A percentile compares a stretch with the other conserved stretches of the same genome.
These are phyloP conservation scores for Ditylenchus dipsaci DNA, from an alignment of 1,140 invertebrate genomes.

Conservation along the genomic window DNA sequence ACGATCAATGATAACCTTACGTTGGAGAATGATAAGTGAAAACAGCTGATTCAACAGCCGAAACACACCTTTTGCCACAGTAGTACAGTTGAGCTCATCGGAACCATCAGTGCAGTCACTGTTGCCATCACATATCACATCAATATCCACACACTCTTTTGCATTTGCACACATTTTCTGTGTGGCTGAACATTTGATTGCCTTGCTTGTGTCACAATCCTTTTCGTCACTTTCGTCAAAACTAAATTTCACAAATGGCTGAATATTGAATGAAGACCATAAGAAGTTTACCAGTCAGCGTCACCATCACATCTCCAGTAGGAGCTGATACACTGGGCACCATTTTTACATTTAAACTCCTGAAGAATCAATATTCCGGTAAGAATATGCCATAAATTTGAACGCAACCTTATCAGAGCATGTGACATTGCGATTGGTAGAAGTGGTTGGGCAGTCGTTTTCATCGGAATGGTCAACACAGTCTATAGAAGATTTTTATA, in stretches of 20 bases:
- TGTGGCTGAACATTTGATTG: slow-evolving; percentile 5
- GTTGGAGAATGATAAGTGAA: slow-evolving; percentile 8
- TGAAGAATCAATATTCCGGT: slow-evolving; percentile 25
- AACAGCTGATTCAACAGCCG: not conserved
- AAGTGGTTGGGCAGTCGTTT: slow-evolving; percentile 11
- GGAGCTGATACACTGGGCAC: slow-evolving; percentile 52
- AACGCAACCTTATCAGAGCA: slow-evolving; percentile 7
- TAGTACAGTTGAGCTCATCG: slow-evolving; percentile 68
- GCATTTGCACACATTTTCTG: slow-evolving; percentile 66
- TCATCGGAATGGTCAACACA: slow-evolving; percentile 46
- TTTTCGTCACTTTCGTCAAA: slow-evolving; percentile 25
- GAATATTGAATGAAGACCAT: too few species aligned
- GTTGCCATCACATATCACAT: slow-evolving; percentile 66
- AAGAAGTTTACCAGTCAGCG: slow-evolving; percentile 17
- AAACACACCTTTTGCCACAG: not conserved
- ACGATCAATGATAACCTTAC: not conserved
- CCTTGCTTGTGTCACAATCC: slow-evolving; percentile 6
- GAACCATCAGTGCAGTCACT: slow-evolving; percentile 70
- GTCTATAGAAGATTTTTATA: slow-evolving; percentile 6
- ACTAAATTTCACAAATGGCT: too few species aligned
- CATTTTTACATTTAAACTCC: slow-evolving; percentile 54
- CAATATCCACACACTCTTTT: slow-evolving; percentile 66
- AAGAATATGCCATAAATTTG: not conserved
- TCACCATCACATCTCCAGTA: slow-evolving; percentile 42
- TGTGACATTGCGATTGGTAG: not conserved